Evolutionary conservation across 2,797 vertebrate genomes (phyloP).

Genomic region (Sternarchorhynchus goeldii): DNA sequence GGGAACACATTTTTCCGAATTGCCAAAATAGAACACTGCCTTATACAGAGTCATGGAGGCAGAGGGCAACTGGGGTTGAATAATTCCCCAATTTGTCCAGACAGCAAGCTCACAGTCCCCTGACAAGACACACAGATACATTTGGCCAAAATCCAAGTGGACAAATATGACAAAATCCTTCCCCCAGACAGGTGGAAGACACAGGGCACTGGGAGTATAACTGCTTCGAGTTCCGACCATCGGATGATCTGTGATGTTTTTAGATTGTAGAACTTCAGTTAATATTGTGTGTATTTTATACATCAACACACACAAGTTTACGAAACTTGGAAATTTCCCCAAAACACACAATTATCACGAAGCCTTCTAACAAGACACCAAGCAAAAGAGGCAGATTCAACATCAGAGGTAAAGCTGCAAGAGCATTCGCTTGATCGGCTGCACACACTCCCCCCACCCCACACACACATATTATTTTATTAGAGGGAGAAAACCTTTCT

Average conservation of each 20-base stretch:
- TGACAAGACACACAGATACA: slow-evolving; percentile 27
- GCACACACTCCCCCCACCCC: slow-evolving; percentile 5
- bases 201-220: background rate
- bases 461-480: slow-evolving; percentile 50
- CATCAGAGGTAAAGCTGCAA: slow-evolving; percentile 26
- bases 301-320: too few species aligned
- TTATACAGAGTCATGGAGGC: slow-evolving; percentile 72
- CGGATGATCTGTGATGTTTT: background rate
- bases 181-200: slow-evolving; percentile 15
- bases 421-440: slow-evolving; percentile 30
- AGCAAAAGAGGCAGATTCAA: slow-evolving; percentile 1
- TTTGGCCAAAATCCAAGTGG: slow-evolving; percentile 29
- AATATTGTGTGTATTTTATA: too few species aligned
- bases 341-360: background rate
- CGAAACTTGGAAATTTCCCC: background rate
- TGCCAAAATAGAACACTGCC: slow-evolving; percentile 81
- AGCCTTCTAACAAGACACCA: background rate
- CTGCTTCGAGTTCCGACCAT: background rate
- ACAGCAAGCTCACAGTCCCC: slow-evolving; percentile 15
- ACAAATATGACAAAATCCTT: slow-evolving; percentile 16
- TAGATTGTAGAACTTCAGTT: too few species aligned
- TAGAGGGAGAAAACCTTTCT: slow-evolving; percentile 65
- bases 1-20: slow-evolving; percentile 55
- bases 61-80: slow-evolving; percentile 72
- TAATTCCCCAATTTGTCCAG: slow-evolving; percentile 39